Evolutionary conservation across 2,888 invertebrate species (phyloP), one percentile per base, ranked within the genome.

Genomic region (Tachina grossa): DNA sequence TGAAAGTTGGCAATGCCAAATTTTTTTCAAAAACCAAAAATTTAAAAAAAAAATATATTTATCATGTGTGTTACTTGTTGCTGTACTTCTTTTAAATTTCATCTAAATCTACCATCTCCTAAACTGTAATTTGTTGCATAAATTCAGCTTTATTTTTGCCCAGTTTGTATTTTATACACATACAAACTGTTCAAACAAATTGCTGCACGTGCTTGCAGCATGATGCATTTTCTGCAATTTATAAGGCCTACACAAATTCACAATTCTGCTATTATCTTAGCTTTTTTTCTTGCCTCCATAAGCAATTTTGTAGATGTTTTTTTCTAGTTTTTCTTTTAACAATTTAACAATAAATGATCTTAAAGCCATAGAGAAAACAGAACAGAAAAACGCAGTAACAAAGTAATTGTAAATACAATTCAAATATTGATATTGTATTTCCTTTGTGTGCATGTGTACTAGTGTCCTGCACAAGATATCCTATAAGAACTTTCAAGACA

Each of bases 161-260:
- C 14, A 6, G 9, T 57, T 39, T 65, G n/a, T 59, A 51, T 51
- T 41, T 55, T 65, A 39, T 59, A 22, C 68, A 14, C 31, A 71
- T 45, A 80, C 66, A 84, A 72, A 31, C 78, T 31, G 41, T 79
- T 19, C 61, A 72, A 87, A 79, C 87, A 89, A 88, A 87, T 85
- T 87, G 59, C 85, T 84, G 82, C 89, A 89, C 89, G 19, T 63
- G 88, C 88, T 78, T 63, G 80, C 76, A 79, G 80, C 75, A 66
- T 61, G 59, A 66, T 81, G 75, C 81, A 82, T 63, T 85, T 79
- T 66, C 39, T 72, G 66, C 75, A 68, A 75, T 76, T 75, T 78
- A 75, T 82, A 81, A 77, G 84, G 84, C 76, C 81, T 80, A 72
- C 80, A 84, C 66, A 81, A 84, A 77, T 65, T 72, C 77, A 80